Evolutionary conservation across 2,888 invertebrate genomes (phyloP), one percentile per base, ranked within the genome.

Genomic region (Spisula solida): DNA sequence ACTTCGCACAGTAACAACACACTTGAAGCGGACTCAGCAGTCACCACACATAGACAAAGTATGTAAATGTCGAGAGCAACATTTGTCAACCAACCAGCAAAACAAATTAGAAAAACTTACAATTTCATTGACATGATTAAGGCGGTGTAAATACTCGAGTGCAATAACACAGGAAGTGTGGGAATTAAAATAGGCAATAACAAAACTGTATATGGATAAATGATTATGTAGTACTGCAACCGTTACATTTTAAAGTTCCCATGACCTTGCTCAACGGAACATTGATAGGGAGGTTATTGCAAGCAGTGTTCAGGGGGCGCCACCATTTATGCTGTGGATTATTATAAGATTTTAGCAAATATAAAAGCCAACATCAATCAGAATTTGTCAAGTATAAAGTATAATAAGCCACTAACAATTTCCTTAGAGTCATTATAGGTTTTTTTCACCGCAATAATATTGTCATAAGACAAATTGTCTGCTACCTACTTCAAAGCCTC

Each of bases 381-480:
- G 25, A 25, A 66, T 25, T 25, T 66, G 60, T 66, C 60, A 66
- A 66, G 60, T 66, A 25, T 66, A 56, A 5, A 5, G 20, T 18
- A 20, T 56, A n/a, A n/a, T 12, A 66, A 66, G 60, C 25, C 10
- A 66, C 60, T 10, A 51, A 51, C 51, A 51, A 51, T 51, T 66
- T 66, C 60, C n/a, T 66, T 8, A 25, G 41, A n/a, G 60, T 10
- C 60, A 25, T 66, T 25, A 66, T 41, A 25, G 60, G 51, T 66
- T 66, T 66, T 66, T 41, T 41, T 41, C 41, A 41, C 60, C n/a
- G 60, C 60, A 66, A 66, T 66, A 66, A 25, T 66, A 25, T n/a
- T 66, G 60, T 66, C 60, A 25, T 66, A 66, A 51, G n/a, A 2
- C n/a, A n/a, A 25, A 66, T 66, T 66, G 25, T 66, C 60, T 25